These are phyloP conservation scores for Ciconia stormi DNA, from an alignment of 2,113 vertebrate species.

Conservation along the genomic window DNA sequence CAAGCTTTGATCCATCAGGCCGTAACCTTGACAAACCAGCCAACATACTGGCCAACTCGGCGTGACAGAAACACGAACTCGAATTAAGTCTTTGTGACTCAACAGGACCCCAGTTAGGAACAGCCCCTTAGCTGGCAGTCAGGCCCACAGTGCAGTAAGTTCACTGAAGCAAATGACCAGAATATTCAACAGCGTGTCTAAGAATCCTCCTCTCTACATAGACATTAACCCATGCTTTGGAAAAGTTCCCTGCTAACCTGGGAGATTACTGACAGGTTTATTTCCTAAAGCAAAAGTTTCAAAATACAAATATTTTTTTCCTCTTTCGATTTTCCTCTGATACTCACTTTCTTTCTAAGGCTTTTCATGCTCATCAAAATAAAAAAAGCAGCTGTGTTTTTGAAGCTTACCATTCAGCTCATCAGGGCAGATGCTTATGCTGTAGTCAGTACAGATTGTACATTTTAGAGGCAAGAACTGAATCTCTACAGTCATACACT, in stretches of 20 bases:
- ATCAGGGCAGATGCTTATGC: background rate
- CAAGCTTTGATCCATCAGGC: background rate
- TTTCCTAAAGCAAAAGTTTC: background rate
- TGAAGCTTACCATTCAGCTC: background rate
- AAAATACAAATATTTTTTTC: background rate
- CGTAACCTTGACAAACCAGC: background rate
- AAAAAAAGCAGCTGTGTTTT: background rate
- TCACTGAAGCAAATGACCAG: background rate
- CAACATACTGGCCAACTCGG: background rate
- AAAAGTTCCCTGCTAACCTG: background rate
- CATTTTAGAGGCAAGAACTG: background rate
- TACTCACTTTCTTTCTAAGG: background rate
- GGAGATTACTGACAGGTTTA: background rate
- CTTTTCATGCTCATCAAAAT: background rate
- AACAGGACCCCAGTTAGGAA: background rate
- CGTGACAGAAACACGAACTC: background rate
- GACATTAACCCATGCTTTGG: background rate
- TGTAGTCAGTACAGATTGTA: background rate
- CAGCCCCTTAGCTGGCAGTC: background rate
- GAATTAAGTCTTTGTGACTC: background rate
- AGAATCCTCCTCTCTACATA: background rate
- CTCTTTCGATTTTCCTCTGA: background rate
- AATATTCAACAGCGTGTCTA: background rate
- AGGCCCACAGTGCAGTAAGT: background rate
- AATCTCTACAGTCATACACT: background rate